Conservation (phyloP, 2,888 invertebrate genomes). For the Toxonevra muliebris region DNA sequence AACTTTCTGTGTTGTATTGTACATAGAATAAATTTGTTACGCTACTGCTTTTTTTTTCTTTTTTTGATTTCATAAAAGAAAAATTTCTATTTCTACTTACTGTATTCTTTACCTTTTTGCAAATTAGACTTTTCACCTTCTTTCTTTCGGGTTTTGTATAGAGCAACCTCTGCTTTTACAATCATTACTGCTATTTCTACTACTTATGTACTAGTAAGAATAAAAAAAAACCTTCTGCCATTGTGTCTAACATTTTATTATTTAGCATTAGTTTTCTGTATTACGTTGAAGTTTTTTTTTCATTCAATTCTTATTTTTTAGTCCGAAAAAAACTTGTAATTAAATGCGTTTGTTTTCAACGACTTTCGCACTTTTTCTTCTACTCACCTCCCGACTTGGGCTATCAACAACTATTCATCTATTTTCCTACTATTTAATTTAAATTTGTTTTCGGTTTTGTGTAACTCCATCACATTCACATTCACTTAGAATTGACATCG, state of each 20-base stretch:
- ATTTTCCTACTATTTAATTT: too few species aligned
- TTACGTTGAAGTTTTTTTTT: too few species aligned
- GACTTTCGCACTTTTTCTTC: neutral
- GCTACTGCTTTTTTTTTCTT: neutral
- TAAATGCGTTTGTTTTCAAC: neutral
- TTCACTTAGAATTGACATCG: too few species aligned
- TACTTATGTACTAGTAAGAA: too few species aligned
- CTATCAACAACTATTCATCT: too few species aligned
- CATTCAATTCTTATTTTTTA: too few species aligned
- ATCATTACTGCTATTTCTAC: neutral
- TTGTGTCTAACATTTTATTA: too few species aligned
- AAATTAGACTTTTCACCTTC: conserved; percentile 32
- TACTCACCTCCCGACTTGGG: neutral
- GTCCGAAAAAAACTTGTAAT: neutral
- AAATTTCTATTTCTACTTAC: neutral
- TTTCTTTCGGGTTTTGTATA: too few species aligned
- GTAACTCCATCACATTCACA: too few species aligned
- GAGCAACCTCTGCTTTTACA: conserved; percentile 12
- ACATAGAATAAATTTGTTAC: neutral
- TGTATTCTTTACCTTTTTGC: neutral
- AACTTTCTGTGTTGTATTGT: neutral
- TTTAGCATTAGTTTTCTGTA: too few species aligned
- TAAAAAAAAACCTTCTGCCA: too few species aligned
- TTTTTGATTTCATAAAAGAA: neutral
- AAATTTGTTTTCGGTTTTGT: too few species aligned